Conservation (phyloP, 1,140 invertebrate genomes). For the Cataglyphis hispanica region DNA sequence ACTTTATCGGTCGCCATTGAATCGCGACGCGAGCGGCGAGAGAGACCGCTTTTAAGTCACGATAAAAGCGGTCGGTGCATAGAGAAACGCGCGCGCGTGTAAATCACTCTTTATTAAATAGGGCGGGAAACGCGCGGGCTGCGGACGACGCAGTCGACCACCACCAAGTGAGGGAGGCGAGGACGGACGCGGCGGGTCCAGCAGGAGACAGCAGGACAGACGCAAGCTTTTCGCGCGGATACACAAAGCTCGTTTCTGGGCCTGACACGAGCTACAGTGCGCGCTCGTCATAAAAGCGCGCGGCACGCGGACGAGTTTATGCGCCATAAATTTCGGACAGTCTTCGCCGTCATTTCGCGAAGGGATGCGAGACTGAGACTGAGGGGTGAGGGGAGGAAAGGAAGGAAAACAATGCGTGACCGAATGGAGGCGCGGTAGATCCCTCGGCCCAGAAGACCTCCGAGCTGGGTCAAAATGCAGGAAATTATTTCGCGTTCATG, state of each 20-base stretch:
- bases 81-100: conserved; percentile 65
- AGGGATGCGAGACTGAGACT: neutral
- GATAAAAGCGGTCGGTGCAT: conserved; percentile 54
- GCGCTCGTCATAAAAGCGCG: conserved; percentile 79
- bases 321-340: conserved; percentile 82
- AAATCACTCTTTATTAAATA: conserved; percentile 80
- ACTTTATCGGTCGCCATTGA: conserved; percentile 59
- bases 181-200: conserved; percentile 27
- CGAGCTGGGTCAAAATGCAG: conserved; percentile 24
- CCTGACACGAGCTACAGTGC: conserved; percentile 76
- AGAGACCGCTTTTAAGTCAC: conserved; percentile 60
- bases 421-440: conserved; percentile 1
- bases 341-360: conserved; percentile 71
- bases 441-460: neutral
- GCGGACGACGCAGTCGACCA: conserved; percentile 30
- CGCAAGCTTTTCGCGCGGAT: conserved; percentile 62
- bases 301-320: conserved; percentile 81
- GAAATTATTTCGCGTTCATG: neutral
- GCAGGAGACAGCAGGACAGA: conserved; percentile 24
- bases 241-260: conserved; percentile 50
- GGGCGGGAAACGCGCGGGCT: conserved; percentile 70
- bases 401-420: neutral
- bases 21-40: conserved; percentile 50
- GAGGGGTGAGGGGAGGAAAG: neutral
- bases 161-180: neutral